Evolutionary conservation across 2,888 invertebrate species (phyloP).

Genomic region (Parnassius apollo): DNA sequence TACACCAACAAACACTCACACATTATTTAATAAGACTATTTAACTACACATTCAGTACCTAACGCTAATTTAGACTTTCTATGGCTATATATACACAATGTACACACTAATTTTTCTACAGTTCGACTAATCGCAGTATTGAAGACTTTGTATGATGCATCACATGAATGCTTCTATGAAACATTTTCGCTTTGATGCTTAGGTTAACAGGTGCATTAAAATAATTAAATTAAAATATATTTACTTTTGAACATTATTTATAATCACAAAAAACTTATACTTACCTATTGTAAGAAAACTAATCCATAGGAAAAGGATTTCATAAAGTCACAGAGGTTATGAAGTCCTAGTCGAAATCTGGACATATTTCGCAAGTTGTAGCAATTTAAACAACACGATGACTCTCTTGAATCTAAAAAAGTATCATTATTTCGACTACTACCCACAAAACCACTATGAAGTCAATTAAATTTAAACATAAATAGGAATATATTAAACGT

Average conservation of each 20-base stretch:
- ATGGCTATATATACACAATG: slow-evolving; percentile 48
- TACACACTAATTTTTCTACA: slow-evolving; percentile 30
- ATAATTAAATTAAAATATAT: slow-evolving; percentile 47
- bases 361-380: too few species aligned
- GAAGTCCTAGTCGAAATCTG: background rate
- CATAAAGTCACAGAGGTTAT: background rate
- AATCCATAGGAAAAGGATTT: background rate
- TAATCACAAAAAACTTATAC: slow-evolving; percentile 40
- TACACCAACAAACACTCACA: slow-evolving; percentile 48
- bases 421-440: too few species aligned
- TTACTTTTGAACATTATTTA: slow-evolving; percentile 46
- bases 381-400: too few species aligned
- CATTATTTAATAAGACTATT: slow-evolving; percentile 51
- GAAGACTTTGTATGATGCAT: slow-evolving; percentile 3
- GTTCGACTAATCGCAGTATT: slow-evolving; percentile 26
- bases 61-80: slow-evolving; percentile 57
- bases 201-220: slow-evolving; percentile 36
- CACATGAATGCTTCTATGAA: slow-evolving; percentile 22
- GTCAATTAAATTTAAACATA: too few species aligned
- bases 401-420: too few species aligned
- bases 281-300: background rate
- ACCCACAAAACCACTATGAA: too few species aligned
- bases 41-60: slow-evolving; percentile 58
- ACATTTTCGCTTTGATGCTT: slow-evolving; percentile 30
- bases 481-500: too few species aligned